Conservation (phyloP, 2,888 invertebrate genomes). For the Rhodophaea formosa region DNA sequence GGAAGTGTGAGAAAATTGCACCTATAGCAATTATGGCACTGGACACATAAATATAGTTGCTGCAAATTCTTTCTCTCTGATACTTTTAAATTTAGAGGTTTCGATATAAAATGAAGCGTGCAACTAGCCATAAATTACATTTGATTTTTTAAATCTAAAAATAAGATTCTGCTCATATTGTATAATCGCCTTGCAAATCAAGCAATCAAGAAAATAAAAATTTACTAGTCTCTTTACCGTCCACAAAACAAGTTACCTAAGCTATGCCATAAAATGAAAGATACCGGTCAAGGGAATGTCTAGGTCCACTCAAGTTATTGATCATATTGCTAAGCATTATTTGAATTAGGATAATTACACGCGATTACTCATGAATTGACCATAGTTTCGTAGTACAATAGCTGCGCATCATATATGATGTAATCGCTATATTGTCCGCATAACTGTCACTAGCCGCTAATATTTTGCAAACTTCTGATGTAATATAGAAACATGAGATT, state of each 20-base stretch:
- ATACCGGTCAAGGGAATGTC: not conserved
- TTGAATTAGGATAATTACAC: slow-evolving; percentile 30
- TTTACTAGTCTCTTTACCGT: no score
- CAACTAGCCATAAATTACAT: no score
- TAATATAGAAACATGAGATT: slow-evolving; percentile 11
- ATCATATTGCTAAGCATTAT: slow-evolving; percentile 30
- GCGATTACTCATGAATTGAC: slow-evolving; percentile 27
- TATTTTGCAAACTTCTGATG: slow-evolving; percentile 24
- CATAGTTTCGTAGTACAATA: slow-evolving; percentile 23
- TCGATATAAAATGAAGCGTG: no score
- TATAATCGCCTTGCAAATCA: no score
- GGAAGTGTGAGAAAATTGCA: no score
- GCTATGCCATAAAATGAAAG: not conserved
- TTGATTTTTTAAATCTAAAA: no score
- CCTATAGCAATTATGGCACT: no score
- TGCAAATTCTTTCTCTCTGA: no score
- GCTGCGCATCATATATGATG: slow-evolving; percentile 23
- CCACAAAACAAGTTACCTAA: not conserved
- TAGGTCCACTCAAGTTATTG: slow-evolving; percentile 36
- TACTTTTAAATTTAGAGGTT: no score
- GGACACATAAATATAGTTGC: no score
- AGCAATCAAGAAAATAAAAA: no score
- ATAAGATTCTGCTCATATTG: no score
- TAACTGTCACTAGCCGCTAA: slow-evolving; percentile 19
- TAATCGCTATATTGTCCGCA: slow-evolving; percentile 22